phyloP scores from a whole-genome alignment of 2,797 vertebrate genomes.

The Liasis olivaceus region DNA sequence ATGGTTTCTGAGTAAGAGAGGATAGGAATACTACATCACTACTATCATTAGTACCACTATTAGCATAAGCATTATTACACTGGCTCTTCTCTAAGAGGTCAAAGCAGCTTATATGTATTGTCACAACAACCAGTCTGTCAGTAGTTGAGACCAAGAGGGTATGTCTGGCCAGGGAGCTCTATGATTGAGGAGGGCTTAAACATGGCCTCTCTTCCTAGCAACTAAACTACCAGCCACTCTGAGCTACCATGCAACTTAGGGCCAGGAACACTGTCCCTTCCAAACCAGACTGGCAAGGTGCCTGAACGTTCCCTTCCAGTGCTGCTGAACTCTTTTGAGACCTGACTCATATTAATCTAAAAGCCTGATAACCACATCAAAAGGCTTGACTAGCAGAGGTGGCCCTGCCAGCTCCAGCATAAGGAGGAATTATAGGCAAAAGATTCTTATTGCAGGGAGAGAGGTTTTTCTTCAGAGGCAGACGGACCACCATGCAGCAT shows the following conservation, averaged over 20 bases:
- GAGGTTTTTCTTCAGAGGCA: background rate
- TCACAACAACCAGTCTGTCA: too few relatives aligned
- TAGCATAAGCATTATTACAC: too few relatives aligned
- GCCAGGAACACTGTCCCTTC: background rate
- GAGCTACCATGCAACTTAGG: background rate
- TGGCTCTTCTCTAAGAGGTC: too few relatives aligned
- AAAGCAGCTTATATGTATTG: background rate
- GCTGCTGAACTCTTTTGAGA: background rate
- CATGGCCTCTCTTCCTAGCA: too few relatives aligned
- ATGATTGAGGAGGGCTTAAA: too few relatives aligned
- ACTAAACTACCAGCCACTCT: background rate
- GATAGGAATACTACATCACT: background rate
- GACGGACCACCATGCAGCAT: background rate
- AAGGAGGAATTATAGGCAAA: slow-evolving; percentile 17
- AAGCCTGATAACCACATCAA: slow-evolving; percentile 20
- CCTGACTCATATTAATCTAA: background rate
- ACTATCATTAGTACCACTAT: too few relatives aligned
- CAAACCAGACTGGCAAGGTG: background rate
- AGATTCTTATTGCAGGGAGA: background rate
- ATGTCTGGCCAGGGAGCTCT: too few relatives aligned
- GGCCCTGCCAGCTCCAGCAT: background rate
- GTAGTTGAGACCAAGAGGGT: too few relatives aligned
- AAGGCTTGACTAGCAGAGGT: slow-evolving; percentile 14
- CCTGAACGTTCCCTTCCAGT: background rate
- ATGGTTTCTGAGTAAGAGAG: background rate